Evolutionary conservation across 2,888 invertebrate genomes (phyloP).

Genomic region (Leucophenga maculata): DNA sequence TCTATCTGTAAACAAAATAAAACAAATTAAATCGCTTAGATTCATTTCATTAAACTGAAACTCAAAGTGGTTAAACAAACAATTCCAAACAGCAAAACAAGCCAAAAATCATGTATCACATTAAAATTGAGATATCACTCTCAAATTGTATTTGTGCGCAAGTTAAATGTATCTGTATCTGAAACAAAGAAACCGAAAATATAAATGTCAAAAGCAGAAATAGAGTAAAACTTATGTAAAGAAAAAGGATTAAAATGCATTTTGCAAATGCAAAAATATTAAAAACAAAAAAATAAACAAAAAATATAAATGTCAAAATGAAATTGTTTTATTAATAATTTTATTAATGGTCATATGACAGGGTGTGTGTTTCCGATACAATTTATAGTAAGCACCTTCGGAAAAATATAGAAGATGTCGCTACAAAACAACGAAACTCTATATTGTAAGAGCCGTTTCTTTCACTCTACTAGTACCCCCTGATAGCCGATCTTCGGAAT

Average conservation of each 20-base stretch:
- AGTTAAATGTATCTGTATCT: constrained; percentile 10
- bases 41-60: constrained; percentile 3
- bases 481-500: too few relatives aligned
- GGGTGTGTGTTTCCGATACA: too few relatives aligned
- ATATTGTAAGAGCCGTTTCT: too few relatives aligned
- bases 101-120: constrained; percentile 2
- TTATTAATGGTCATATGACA: too few relatives aligned
- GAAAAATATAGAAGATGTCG: too few relatives aligned
- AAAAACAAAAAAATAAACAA: constrained; percentile 58
- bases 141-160: constrained; percentile 12
- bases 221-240: constrained; percentile 1
- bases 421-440: too few relatives aligned
- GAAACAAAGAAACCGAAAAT: background rate
- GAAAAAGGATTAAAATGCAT: background rate
- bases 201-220: constrained; percentile 8
- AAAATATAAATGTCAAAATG: constrained; percentile 29
- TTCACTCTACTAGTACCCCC: too few relatives aligned
- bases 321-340: constrained; percentile 13
- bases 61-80: constrained; percentile 15
- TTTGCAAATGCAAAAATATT: constrained; percentile 35
- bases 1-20: background rate
- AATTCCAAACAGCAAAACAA: constrained; percentile 18
- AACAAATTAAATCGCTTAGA: too few relatives aligned
- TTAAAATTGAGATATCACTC: constrained; percentile 3
- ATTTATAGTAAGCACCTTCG: too few relatives aligned